These are phyloP conservation scores for Knipowitschia caucasica DNA, from an alignment of 2,797 vertebrate species.

Conservation along the genomic window DNA sequence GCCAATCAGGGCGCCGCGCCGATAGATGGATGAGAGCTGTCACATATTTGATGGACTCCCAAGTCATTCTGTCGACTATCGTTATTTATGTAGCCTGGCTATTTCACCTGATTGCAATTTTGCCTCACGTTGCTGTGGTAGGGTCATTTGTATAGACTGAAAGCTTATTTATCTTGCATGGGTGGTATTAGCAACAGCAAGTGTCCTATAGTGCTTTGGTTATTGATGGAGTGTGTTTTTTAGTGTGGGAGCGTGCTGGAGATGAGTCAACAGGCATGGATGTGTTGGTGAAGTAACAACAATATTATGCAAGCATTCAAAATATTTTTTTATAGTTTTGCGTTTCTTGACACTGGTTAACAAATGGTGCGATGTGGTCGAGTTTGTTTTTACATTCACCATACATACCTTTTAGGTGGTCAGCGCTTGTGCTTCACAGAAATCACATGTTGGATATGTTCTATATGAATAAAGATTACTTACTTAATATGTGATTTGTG, in stretches of 20 bases:
- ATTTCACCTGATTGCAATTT: constrained; percentile 75
- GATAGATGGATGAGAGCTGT: constrained; percentile 72
- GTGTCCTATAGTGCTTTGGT: constrained; percentile 43
- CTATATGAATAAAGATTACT: no score
- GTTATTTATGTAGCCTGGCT: constrained; percentile 57
- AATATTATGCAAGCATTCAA: no score
- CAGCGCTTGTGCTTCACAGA: no score
- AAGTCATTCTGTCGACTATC: constrained; percentile 46
- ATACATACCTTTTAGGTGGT: no score
- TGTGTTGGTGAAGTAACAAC: no score
- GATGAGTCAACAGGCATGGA: constrained; percentile 47
- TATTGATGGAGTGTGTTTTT: constrained; percentile 62
- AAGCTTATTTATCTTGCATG: constrained; percentile 67
- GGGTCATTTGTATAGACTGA: constrained; percentile 63
- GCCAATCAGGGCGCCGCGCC: constrained; percentile 53
- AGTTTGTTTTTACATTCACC: no score
- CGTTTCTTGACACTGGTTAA: no score
- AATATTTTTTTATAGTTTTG: no score
- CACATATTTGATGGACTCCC: constrained; percentile 60
- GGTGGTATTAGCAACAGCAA: constrained; percentile 40
- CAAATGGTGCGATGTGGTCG: no score
- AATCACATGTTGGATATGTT: no score
- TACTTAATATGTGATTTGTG: no score
- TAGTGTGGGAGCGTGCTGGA: constrained; percentile 55
- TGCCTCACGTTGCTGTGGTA: constrained; percentile 55